These are phyloP conservation scores for Somateria mollissima DNA, from an alignment of 2,797 vertebrate species.

Conservation along the genomic window DNA sequence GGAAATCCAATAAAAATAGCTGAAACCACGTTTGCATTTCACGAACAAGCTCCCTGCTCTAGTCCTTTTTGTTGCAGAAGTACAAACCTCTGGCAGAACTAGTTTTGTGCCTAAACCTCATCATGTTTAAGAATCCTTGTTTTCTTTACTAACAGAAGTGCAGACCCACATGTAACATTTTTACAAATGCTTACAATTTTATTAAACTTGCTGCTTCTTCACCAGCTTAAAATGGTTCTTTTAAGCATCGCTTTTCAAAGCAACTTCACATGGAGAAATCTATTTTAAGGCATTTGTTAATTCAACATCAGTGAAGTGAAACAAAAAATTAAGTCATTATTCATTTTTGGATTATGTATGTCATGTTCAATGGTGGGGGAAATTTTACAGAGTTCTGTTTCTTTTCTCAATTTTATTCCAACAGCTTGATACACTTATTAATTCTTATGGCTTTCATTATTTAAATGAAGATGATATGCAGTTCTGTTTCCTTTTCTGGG, in stretches of 20 bases:
- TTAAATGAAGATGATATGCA: conserved; percentile 38
- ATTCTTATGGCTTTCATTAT: conserved; percentile 68
- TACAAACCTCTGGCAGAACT: neutral
- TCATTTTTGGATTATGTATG: conserved; percentile 31
- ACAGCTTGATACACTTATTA: conserved; percentile 47
- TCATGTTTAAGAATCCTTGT: neutral
- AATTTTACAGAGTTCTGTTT: conserved; percentile 43
- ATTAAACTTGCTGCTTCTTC: neutral
- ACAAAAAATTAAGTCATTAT: conserved; percentile 46
- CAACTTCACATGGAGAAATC: conserved; percentile 8
- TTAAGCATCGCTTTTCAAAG: conserved; percentile 28
- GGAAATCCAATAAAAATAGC: neutral
- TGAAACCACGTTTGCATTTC: neutral
- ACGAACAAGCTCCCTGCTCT: neutral
- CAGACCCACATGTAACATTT: neutral
- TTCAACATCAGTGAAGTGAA: conserved; percentile 34
- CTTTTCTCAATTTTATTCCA: conserved; percentile 53
- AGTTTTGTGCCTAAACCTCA: neutral
- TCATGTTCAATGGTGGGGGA: neutral
- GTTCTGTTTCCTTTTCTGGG: conserved; percentile 37
- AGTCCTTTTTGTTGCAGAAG: neutral
- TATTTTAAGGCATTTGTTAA: conserved; percentile 34
- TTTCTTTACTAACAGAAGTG: neutral
- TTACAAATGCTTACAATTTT: neutral
- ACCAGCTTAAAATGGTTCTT: neutral